A percentile compares a stretch with the other conserved stretches of the same genome.
Evolutionary conservation across 2,797 vertebrate species (phyloP).

Genomic region (Anabacerthia variegaticeps): DNA sequence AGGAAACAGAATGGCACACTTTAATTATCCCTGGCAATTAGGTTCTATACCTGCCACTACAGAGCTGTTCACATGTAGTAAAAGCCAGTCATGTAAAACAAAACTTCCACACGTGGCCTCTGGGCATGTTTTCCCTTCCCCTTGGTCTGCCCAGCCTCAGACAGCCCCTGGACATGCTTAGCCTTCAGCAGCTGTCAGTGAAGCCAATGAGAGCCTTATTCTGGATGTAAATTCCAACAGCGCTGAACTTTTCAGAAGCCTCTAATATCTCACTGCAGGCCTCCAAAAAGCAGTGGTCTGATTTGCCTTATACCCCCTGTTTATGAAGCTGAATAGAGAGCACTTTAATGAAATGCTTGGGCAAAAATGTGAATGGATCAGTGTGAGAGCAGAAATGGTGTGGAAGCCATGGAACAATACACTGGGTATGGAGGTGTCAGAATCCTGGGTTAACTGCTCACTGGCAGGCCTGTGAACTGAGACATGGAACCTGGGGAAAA

Average conservation of each 20-base stretch:
- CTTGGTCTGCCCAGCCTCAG: background rate
- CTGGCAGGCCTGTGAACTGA: background rate
- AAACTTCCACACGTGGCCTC: background rate
- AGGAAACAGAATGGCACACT: background rate
- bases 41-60: background rate
- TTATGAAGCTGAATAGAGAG: background rate
- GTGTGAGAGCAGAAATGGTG: background rate
- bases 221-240: background rate
- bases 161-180: background rate
- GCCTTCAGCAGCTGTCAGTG: background rate
- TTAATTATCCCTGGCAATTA: background rate
- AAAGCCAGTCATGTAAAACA: background rate
- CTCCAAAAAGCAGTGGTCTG: background rate
- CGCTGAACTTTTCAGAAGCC: background rate
- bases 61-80: background rate
- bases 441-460: background rate
- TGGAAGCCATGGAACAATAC: background rate
- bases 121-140: background rate
- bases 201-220: background rate
- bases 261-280: background rate
- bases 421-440: background rate
- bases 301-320: background rate
- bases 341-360: background rate
- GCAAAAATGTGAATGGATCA: background rate
- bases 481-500: background rate